A percentile compares a stretch with the other conserved stretches of the same genome.
Conservation (phyloP, 1,140 invertebrate genomes). For the Popillia japonica region DNA sequence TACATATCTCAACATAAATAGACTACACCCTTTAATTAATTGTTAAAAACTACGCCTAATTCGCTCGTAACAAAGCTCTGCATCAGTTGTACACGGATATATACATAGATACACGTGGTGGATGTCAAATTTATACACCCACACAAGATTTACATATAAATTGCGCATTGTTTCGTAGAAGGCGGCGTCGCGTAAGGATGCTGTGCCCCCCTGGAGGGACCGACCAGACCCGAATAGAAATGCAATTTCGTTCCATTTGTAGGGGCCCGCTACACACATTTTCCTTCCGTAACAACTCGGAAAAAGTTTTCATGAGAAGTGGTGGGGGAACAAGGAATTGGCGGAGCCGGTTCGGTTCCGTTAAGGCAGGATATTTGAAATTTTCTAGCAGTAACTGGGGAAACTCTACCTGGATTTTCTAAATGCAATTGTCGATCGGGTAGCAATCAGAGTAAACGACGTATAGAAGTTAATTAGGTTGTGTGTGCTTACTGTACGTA, state of each 20-base stretch:
- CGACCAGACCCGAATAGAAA: neutral
- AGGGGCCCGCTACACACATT: neutral
- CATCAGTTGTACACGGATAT: too few relatives aligned
- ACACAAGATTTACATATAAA: conserved; percentile 1
- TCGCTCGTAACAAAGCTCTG: neutral
- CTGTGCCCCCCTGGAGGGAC: neutral
- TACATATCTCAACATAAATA: too few relatives aligned
- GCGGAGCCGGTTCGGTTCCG: neutral
- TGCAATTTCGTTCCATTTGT: conserved; percentile 10
- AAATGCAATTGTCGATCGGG: too few relatives aligned
- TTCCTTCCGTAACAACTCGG: neutral
- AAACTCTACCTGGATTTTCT: too few relatives aligned
- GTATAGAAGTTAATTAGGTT: too few relatives aligned
- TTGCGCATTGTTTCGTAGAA: conserved; percentile 4
- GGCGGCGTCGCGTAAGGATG: neutral
- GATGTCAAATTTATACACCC: neutral
- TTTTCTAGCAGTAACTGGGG: too few relatives aligned
- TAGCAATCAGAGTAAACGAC: too few relatives aligned
- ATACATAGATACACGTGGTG: neutral
- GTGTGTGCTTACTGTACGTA: too few relatives aligned
- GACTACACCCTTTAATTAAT: too few relatives aligned
- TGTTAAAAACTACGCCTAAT: too few relatives aligned
- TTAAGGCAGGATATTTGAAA: too few relatives aligned
- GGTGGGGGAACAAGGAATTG: neutral
- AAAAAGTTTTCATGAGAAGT: neutral